A percentile compares a stretch with the other conserved stretches of the same genome.
Conservation (phyloP, 2,888 invertebrate species). For the Frankliniella fusca region DNA sequence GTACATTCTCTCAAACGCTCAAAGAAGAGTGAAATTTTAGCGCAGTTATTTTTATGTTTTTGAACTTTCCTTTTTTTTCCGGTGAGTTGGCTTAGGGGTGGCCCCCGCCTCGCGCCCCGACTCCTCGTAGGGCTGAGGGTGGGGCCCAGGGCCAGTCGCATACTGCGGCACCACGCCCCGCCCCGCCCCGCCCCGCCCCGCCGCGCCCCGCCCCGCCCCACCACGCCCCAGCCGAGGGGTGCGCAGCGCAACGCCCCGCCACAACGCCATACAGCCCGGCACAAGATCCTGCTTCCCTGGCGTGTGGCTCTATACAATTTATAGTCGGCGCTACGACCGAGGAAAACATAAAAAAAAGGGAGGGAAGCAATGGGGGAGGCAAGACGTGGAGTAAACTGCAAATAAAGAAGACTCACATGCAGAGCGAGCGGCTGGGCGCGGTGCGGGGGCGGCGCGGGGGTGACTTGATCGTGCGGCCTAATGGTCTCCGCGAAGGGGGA, state of each 20-base stretch:
- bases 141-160: too few relatives aligned
- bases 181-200: not conserved
- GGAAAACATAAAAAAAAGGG: not conserved
- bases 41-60: too few relatives aligned
- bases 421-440: too few relatives aligned
- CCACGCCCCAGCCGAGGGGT: not conserved
- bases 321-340: constrained; percentile 9
- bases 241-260: not conserved
- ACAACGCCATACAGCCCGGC: not conserved
- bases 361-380: not conserved
- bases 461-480: not conserved
- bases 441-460: not conserved
- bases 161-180: not conserved
- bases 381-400: constrained; percentile 20
- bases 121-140: too few relatives aligned
- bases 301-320: constrained; percentile 22
- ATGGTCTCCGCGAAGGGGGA: not conserved
- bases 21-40: too few relatives aligned
- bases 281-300: constrained; percentile 19
- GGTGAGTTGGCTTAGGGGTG: too few relatives aligned
- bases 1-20: too few relatives aligned
- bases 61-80: too few relatives aligned
- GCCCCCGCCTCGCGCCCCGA: too few relatives aligned
- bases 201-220: not conserved
- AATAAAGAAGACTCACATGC: constrained; percentile 17